phyloP scores from a whole-genome alignment of 2,113 vertebrate genomes.

The Globicephala melas region DNA sequence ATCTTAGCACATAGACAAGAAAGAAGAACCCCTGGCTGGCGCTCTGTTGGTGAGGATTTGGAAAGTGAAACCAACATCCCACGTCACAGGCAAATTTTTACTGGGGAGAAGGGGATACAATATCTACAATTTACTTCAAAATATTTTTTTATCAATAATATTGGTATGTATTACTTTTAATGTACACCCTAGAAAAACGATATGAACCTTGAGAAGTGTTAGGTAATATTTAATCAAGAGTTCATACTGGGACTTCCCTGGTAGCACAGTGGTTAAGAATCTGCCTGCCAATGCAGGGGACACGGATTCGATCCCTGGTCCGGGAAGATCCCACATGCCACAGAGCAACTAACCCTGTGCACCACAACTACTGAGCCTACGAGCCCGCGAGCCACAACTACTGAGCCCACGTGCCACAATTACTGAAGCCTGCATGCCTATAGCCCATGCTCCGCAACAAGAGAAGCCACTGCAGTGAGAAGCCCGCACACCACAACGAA shows the following conservation, averaged over 20 bases:
- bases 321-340: too few species aligned
- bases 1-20: not conserved
- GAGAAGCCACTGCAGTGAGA: too few species aligned
- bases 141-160: not conserved
- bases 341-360: too few species aligned
- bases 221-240: not conserved
- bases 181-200: not conserved
- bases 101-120: fast-evolving
- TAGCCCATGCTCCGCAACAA: too few species aligned
- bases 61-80: not conserved
- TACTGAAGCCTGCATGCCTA: too few species aligned
- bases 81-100: not conserved
- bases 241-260: not conserved
- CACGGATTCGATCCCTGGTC: too few species aligned
- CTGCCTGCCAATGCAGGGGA: too few species aligned
- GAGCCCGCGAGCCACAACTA: too few species aligned
- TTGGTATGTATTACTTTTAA: not conserved
- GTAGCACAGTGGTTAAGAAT: too few species aligned
- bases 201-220: not conserved
- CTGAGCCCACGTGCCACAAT: too few species aligned
- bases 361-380: too few species aligned
- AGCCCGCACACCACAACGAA: fast-evolving
- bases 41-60: not conserved
- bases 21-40: not conserved
- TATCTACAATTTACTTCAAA: not conserved